Percentiles rank a stretch among this genome's conserved stretches.
Evolutionary conservation across 2,797 vertebrate species (phyloP).

Genomic region (Clarias fuscus): DNA sequence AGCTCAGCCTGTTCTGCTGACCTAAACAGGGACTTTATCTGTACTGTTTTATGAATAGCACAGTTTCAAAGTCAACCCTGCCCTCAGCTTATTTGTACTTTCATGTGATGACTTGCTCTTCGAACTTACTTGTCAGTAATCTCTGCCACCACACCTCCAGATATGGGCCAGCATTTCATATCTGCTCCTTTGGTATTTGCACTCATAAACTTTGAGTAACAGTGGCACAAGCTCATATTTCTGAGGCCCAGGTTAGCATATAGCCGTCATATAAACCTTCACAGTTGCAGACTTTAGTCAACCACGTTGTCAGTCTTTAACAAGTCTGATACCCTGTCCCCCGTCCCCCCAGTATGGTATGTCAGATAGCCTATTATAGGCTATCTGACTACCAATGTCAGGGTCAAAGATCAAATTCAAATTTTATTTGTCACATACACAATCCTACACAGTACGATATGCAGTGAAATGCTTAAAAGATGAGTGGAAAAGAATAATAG

Average conservation of each 20-base stretch:
- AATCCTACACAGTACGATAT: no score
- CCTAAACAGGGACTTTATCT: neutral
- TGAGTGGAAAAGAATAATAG: constrained; percentile 49
- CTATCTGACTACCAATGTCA: constrained; percentile 38
- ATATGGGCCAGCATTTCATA: constrained; percentile 28
- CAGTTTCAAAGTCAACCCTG: constrained; percentile 17
- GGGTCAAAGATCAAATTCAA: no score
- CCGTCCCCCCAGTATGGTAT: constrained; percentile 46
- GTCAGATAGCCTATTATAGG: constrained; percentile 70
- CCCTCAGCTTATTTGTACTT: constrained; percentile 1
- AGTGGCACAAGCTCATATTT: constrained; percentile 40
- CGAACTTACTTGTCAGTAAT: constrained; percentile 13
- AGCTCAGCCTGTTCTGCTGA: neutral
- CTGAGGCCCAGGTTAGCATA: constrained; percentile 24
- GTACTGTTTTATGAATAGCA: neutral
- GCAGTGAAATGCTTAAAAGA: no score
- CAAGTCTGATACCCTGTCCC: neutral
- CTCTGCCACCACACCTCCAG: constrained; percentile 11
- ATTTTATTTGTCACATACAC: no score
- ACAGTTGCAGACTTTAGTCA: neutral
- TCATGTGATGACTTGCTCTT: constrained; percentile 20
- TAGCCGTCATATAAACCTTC: constrained; percentile 22
- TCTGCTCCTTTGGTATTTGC: constrained; percentile 13
- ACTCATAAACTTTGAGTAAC: constrained; percentile 32
- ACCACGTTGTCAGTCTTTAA: constrained; percentile 22